Evolutionary conservation across 2,113 vertebrate species (phyloP).

Genomic region (Platichthys flesus): DNA sequence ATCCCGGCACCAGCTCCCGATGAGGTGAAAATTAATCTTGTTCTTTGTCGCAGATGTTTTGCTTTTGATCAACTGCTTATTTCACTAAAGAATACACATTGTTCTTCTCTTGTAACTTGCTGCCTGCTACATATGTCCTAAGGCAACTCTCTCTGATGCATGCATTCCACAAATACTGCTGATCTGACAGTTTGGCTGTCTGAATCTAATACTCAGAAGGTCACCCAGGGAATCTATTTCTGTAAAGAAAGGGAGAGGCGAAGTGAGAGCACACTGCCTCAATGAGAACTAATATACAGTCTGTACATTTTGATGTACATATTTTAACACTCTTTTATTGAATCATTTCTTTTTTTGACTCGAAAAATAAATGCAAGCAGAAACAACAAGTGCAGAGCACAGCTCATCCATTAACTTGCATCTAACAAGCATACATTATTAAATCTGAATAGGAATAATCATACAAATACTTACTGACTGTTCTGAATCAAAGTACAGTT

Average conservation of each 20-base stretch:
- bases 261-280: constrained; percentile 1
- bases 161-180: constrained; percentile 60
- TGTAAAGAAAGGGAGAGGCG: constrained; percentile 57
- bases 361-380: no score
- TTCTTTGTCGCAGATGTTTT: constrained; percentile 17
- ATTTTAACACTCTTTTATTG: no score
- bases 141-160: constrained; percentile 42
- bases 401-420: not conserved
- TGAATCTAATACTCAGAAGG: constrained; percentile 71
- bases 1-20: no score
- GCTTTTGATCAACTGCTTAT: constrained; percentile 16
- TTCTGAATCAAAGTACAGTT: no score
- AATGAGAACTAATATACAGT: constrained; percentile 6
- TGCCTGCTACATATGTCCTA: constrained; percentile 34
- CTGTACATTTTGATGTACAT: constrained; percentile 3
- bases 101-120: constrained; percentile 36
- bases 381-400: no score
- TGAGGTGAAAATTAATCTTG: constrained; percentile 9
- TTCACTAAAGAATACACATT: constrained; percentile 22
- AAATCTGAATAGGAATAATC: not conserved
- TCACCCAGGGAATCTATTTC: constrained; percentile 67
- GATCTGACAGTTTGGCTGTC: constrained; percentile 54
- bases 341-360: no score
- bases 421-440: not conserved
- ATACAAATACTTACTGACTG: no score